Evolutionary conservation across 2,113 vertebrate species (phyloP), one percentile per base, ranked within the genome.

Genomic region (Bos indicus): DNA sequence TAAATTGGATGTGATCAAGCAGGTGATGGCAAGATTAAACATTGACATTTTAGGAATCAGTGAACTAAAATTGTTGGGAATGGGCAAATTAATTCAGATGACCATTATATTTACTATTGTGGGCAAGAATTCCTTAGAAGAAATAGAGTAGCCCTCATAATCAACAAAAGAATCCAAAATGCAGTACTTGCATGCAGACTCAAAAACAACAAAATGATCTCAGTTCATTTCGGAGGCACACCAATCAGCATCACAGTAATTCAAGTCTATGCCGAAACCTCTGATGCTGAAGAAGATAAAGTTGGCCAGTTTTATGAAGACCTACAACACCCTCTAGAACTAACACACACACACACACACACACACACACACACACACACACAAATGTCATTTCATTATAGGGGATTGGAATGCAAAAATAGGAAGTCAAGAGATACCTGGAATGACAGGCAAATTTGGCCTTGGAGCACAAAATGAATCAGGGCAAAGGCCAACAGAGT

Each of bases 201-300:
- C 36, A 74, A 74, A 74, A 25, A 13, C 11, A 25, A 43, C 36
- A 74, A 43, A 74, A 71, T 74, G 21, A 25, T 74, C 21, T 74
- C 71, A 74, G 21, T 43, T 74, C 10, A 14, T 74, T 74, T 74
- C 0, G 0, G 36, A 43, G 36, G 23, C 3, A 74, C 5, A 14
- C 36, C 21, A 74, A 25, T 43, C 0, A 0, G 2, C 1, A 0
- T 40, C 67, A 74, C 10, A 40, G 36, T 23, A 74, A 71, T 43
- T 40, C 4, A 40, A 43, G 36, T 74, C 71, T 25, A 13, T 74
- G 5, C 36, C 71, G 12, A 74, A 74, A 43, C 21, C 21, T 6
- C 71, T 74, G 36, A 40, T 74, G 36, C 67, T 13, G 67, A 74
- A 67, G 67, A 74, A 40, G 67, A 36, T 74, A 74, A 74, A 43